Conservation (phyloP, 2,797 vertebrate genomes). For the Gobio occitaniae region DNA sequence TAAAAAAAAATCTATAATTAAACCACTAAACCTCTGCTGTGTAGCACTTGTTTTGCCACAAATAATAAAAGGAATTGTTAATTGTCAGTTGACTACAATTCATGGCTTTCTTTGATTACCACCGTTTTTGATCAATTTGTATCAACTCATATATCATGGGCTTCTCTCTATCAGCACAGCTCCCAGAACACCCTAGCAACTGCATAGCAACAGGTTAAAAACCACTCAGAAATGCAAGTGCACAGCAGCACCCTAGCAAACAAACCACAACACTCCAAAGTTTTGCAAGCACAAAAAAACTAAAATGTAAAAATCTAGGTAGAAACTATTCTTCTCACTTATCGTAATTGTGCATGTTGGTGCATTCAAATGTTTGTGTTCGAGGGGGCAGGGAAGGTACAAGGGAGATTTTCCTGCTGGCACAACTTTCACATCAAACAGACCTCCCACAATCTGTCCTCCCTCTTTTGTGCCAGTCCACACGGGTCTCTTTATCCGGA, state of each 20-base stretch:
- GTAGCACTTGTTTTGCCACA: background rate
- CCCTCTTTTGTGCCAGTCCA: constrained; percentile 29
- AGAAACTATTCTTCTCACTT: background rate
- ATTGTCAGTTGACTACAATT: background rate
- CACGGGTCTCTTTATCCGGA: constrained; percentile 15
- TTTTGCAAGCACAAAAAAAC: background rate
- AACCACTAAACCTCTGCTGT: too few species aligned
- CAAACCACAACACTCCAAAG: background rate
- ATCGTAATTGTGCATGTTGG: background rate
- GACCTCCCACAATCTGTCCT: constrained; percentile 21
- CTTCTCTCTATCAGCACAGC: background rate
- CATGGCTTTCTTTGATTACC: background rate
- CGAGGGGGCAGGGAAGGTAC: background rate
- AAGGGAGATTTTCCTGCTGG: constrained; percentile 26
- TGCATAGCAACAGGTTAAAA: constrained; percentile 2
- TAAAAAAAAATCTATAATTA: too few species aligned
- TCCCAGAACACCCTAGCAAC: background rate
- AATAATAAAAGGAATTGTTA: background rate
- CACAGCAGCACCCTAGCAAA: background rate
- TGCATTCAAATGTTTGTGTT: background rate
- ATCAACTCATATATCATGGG: background rate
- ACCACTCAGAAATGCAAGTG: background rate
- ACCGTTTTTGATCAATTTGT: background rate
- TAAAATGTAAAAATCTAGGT: background rate
- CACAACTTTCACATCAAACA: constrained; percentile 24